These are phyloP conservation scores for Chiloscyllium plagiosum DNA, from an alignment of 2,113 vertebrate genomes.

Conservation along the genomic window DNA sequence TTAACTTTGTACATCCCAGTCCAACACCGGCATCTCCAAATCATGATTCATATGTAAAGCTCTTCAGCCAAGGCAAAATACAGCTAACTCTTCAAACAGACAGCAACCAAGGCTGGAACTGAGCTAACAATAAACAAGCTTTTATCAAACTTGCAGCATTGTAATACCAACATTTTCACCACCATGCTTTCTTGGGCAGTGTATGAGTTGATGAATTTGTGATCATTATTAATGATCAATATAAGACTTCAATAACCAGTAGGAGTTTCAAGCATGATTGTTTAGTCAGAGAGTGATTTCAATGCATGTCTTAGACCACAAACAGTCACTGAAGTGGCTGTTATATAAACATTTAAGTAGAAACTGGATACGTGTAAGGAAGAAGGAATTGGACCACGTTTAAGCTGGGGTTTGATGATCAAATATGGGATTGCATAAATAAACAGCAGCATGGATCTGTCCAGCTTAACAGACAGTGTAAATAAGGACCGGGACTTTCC, in stretches of 20 bases:
- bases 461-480: neutral
- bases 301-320: neutral
- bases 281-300: neutral
- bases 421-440: neutral
- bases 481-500: too few relatives aligned
- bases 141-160: too few relatives aligned
- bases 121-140: too few relatives aligned
- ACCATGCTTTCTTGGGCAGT: too few relatives aligned
- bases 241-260: neutral
- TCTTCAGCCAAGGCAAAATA: too few relatives aligned
- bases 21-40: too few relatives aligned
- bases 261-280: neutral
- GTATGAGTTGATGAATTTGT: neutral
- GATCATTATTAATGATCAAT: neutral
- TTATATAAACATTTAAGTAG: neutral
- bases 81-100: too few relatives aligned
- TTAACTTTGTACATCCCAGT: too few relatives aligned
- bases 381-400: neutral
- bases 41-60: too few relatives aligned
- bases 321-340: neutral
- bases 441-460: neutral
- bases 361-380: too few relatives aligned
- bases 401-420: neutral
- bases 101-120: too few relatives aligned
- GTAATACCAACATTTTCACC: too few relatives aligned